These are phyloP conservation scores for Pammene aurita DNA, from an alignment of 2,888 invertebrate species.

Conservation along the genomic window DNA sequence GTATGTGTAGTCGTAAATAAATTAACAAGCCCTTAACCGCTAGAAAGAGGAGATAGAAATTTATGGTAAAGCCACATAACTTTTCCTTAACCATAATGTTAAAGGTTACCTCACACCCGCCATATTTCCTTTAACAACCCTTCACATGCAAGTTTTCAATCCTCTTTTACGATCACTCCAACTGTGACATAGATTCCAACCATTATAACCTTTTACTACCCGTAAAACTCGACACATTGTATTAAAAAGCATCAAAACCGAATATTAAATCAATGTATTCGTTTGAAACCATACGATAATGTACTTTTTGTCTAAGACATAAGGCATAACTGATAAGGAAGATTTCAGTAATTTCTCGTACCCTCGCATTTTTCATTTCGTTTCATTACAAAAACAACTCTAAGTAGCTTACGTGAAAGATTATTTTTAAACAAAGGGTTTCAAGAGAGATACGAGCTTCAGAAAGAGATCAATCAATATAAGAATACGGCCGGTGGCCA, in stretches of 20 bases:
- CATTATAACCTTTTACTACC: constrained; percentile 38
- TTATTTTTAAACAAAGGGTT: not conserved
- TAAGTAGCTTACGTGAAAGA: not conserved
- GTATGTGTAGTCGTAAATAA: too few species aligned
- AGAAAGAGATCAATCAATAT: not conserved
- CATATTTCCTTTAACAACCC: constrained; percentile 25
- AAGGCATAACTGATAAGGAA: too few species aligned
- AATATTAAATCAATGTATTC: constrained; percentile 16
- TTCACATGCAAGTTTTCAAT: constrained; percentile 35
- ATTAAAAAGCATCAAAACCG: constrained; percentile 33
- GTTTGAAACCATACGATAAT: not conserved
- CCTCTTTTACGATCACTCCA: constrained; percentile 28
- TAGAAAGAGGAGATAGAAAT: too few species aligned
- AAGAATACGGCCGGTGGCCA: constrained; percentile 12
- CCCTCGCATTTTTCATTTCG: not conserved
- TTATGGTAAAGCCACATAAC: not conserved
- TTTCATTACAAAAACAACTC: not conserved
- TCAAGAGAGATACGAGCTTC: constrained; percentile 5
- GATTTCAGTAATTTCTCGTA: too few species aligned
- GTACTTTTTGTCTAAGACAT: constrained; percentile 3
- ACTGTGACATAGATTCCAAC: constrained; percentile 24
- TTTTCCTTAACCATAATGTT: not conserved
- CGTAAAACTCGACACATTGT: constrained; percentile 37
- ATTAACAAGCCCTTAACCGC: too few species aligned
- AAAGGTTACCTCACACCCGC: constrained; percentile 17